A percentile compares a stretch with the other conserved stretches of the same genome.
phyloP scores from a whole-genome alignment of 1,140 invertebrate species.

The Bombus waltoni region DNA sequence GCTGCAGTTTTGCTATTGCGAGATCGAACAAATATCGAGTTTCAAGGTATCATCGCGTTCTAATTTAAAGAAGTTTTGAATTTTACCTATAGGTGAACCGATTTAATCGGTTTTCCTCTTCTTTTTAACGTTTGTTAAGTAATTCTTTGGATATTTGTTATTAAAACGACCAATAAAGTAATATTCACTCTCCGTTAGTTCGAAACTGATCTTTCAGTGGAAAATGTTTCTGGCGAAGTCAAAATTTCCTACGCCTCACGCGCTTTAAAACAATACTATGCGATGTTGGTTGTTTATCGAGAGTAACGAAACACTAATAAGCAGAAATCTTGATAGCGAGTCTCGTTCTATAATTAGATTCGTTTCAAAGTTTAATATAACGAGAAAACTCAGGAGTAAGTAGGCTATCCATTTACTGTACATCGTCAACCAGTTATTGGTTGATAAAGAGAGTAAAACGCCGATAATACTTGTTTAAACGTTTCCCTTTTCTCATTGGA shows the following conservation, averaged over 20 bases:
- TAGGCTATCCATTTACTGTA: constrained; percentile 28
- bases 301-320: constrained; percentile 47
- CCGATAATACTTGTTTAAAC: neutral
- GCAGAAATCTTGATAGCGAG: constrained; percentile 45
- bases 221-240: constrained; percentile 2
- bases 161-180: neutral
- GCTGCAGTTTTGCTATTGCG: neutral
- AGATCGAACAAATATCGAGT: neutral
- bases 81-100: neutral
- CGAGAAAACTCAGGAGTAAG: constrained; percentile 43
- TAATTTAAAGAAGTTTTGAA: neutral
- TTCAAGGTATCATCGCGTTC: neutral
- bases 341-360: constrained; percentile 43
- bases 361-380: constrained; percentile 45
- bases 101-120: neutral
- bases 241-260: neutral
- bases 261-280: constrained; percentile 33
- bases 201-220: neutral
- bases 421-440: constrained; percentile 25
- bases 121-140: neutral
- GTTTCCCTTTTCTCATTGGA: neutral
- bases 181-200: neutral
- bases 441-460: neutral
- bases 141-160: neutral
- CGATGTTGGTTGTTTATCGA: constrained; percentile 38